Evolutionary conservation across 1,140 invertebrate genomes (phyloP), one percentile per base, ranked within the genome.

Genomic region (Magallana angulata): DNA sequence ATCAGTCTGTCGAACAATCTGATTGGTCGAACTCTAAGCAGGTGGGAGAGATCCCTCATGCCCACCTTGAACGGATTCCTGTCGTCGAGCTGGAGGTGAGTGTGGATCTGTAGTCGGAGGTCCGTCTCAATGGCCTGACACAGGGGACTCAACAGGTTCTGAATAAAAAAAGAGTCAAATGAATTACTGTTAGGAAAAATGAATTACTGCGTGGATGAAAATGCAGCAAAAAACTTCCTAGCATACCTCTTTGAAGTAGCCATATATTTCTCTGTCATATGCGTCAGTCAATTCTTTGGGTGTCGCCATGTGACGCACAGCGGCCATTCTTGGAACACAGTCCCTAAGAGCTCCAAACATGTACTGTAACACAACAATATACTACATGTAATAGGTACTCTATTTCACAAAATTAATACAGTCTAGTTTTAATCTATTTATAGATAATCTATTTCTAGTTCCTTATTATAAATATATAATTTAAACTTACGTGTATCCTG

Each of bases 71-170:
- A 97, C 1, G 97, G 97, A 95, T 97, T 97, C 6, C 96, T 94
- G 9, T 97, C 96, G 94, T 98, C 97, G 2, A 98, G 94, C 91
- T 98, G 97, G 56, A 99, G 96, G 95, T 99, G 98, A 1, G 97
- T 96, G 95, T 99, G 98, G 30, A 97, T 98, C 88, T 98, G 97
- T 9, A 99, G 95, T 64, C 98, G 96, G 59, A 99, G 95, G 94
- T 98, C 97, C 2, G 97, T 98, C 95, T 99, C 98, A 89, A 99
- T 97, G 90, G 97, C 96, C 88, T 97, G 96, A 93, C 97, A 98
- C 24, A 98, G 94, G 56, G 97, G 97, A 90, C 97, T 96, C 36
- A 98, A 93, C 76, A 98, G 91, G 91, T 94, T 87, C 94, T 94
- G 90, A 56, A 91, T 92, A 85, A 30, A 82, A 71, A 59, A 12